phyloP scores from a whole-genome alignment of 2,113 vertebrate species.

The Axis porcinus region DNA sequence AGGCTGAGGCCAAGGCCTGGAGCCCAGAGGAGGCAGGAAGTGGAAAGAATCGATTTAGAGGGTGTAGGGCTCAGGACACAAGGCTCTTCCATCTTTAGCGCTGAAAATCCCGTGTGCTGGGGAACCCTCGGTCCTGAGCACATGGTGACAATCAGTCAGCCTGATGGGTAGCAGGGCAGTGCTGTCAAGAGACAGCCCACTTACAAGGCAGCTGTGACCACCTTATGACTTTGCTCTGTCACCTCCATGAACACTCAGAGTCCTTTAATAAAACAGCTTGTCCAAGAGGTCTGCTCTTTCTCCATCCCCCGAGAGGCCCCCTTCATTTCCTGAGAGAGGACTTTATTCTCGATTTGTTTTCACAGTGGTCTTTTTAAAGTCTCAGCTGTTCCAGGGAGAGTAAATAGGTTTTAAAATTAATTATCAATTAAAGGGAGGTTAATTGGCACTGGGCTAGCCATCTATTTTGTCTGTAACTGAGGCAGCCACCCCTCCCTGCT shows the following conservation, averaged over 20 bases:
- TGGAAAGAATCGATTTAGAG: background rate
- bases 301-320: background rate
- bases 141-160: background rate
- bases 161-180: background rate
- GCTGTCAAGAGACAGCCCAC: background rate
- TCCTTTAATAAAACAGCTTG: background rate
- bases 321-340: slow-evolving; percentile 63
- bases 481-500: slow-evolving; percentile 36
- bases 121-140: background rate
- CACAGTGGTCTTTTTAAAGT: slow-evolving; percentile 70
- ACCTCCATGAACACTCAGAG: background rate
- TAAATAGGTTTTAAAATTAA: slow-evolving; percentile 83
- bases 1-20: background rate
- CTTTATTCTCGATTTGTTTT: slow-evolving; percentile 67
- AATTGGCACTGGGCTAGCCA: slow-evolving; percentile 76
- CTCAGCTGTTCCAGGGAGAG: slow-evolving; percentile 79
- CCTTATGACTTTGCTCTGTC: background rate
- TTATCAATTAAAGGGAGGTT: slow-evolving; percentile 84
- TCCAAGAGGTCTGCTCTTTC: background rate
- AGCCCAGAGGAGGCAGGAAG: background rate
- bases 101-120: rapidly evolving
- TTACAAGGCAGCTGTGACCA: background rate
- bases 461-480: slow-evolving; percentile 78
- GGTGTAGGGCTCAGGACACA: background rate
- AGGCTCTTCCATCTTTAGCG: background rate